Base-by-base conservation (phyloP, 2,113 vertebrate species). In the Scomber colias region DNA sequence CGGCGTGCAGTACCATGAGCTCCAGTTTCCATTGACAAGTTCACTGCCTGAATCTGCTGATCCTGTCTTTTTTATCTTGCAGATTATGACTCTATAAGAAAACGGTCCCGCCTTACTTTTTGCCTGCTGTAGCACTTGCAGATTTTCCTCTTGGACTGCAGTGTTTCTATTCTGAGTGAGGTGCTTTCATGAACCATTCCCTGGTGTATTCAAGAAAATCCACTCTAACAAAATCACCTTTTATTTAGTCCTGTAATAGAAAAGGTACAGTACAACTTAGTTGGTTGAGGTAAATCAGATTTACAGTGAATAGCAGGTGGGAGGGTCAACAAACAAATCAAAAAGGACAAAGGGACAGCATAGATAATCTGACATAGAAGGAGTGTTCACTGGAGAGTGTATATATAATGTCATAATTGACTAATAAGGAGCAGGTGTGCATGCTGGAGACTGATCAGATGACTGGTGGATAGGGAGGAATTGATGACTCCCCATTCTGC, bases 31-130 rank as follows among this genome's bases (percentile, higher is more conserved):
- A 2, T 27, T 59, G 80, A 76, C 80, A 79, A 83, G 45, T 77
- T 73, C 63, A 56, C 68, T 12, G 84, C 60, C 61, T 46, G 51
- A 79, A 46, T 55, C 76, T 75, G 55, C 72, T 57, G 62, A 77
- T 48, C 73, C 50, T 5, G 2, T 46, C 50, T 51, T 54, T 27
- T 51, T 74, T 17, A 3, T 16, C 11, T 44, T 57, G 13, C 85
- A 77, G 73, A 81, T 71, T 77, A 81, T 44, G 8, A 12, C 73
- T 77, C 78, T 44, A 62, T 65, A 53, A 64, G 81, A 59, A 21
- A 45, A 59, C 13, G 40, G 76, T 66, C 65, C 77, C 8, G 44
- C 54, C 19, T 65, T 16, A 49, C 17, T 59, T 64, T 79, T 70
- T 51, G 70, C 64, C 64, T 65, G 64, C 75, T 3, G 21, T 14